phyloP scores from a whole-genome alignment of 2,113 vertebrate genomes.

The Microtus montanus region DNA sequence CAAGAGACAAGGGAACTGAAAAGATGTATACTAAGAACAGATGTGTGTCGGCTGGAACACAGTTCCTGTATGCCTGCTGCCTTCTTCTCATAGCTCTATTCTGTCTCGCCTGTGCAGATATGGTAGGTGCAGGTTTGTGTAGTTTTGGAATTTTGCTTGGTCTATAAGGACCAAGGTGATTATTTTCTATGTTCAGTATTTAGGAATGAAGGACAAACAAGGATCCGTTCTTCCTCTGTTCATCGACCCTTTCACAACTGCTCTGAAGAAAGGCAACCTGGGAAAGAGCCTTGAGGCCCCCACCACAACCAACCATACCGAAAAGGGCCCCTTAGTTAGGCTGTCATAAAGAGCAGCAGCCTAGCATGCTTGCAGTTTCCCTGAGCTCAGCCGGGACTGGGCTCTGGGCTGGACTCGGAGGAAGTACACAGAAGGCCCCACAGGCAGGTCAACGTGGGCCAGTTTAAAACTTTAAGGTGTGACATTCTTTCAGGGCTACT shows the following conservation, averaged over 20 bases:
- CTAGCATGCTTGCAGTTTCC: not conserved
- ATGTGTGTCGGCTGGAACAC: not conserved
- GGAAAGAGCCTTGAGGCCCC: too few relatives aligned
- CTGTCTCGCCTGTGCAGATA: too few relatives aligned
- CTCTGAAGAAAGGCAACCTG: not conserved
- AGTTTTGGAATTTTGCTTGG: not conserved
- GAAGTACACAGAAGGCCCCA: not conserved
- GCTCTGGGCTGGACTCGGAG: not conserved
- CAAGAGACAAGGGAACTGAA: not conserved
- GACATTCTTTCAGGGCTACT: too few relatives aligned
- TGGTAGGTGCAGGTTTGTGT: too few relatives aligned
- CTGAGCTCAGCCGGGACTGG: not conserved
- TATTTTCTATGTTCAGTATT: not conserved
- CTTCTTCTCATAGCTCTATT: not conserved
- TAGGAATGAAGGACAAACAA: not conserved
- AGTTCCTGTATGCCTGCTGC: not conserved
- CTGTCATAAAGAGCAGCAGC: not conserved
- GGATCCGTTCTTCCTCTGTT: not conserved
- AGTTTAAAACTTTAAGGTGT: not conserved
- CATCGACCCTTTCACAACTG: accelerated
- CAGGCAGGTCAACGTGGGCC: not conserved
- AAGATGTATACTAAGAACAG: not conserved
- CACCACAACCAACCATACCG: not conserved
- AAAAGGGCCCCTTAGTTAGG: not conserved
- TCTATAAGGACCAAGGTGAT: not conserved